phyloP scores from a whole-genome alignment of 2,113 vertebrate species.

The Pachyramphus minor region DNA sequence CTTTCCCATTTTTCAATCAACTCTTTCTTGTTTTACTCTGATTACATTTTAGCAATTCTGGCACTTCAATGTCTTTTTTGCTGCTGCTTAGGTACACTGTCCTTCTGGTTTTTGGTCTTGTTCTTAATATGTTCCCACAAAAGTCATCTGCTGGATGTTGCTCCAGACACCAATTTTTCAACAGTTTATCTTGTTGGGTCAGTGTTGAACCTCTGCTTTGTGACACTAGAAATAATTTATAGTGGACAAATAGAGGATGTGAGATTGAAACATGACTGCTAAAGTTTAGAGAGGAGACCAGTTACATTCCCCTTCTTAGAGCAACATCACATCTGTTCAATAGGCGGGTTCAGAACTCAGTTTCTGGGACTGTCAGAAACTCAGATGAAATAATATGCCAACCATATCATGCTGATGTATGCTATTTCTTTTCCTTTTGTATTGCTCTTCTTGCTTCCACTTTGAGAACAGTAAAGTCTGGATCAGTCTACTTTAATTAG shows the following conservation, averaged over 20 bases:
- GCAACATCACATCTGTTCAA: neutral
- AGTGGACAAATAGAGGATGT: neutral
- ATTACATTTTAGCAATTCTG: neutral
- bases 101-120: neutral
- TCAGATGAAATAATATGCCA: neutral
- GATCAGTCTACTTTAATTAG: neutral
- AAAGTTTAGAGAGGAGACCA: neutral
- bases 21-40: neutral
- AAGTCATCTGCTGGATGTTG: neutral
- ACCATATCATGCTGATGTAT: neutral
- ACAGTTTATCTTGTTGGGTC: neutral
- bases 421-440: neutral
- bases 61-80: neutral
- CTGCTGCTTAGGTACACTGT: neutral
- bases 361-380: neutral
- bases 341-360: neutral
- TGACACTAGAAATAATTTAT: neutral
- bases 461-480: neutral
- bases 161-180: neutral
- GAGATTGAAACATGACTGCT: neutral
- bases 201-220: neutral
- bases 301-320: neutral
- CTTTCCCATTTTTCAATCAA: neutral
- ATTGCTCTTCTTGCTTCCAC: neutral
- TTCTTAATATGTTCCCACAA: neutral